Conservation (phyloP, 2,113 vertebrate species). For the Ranitomeya imitator region DNA sequence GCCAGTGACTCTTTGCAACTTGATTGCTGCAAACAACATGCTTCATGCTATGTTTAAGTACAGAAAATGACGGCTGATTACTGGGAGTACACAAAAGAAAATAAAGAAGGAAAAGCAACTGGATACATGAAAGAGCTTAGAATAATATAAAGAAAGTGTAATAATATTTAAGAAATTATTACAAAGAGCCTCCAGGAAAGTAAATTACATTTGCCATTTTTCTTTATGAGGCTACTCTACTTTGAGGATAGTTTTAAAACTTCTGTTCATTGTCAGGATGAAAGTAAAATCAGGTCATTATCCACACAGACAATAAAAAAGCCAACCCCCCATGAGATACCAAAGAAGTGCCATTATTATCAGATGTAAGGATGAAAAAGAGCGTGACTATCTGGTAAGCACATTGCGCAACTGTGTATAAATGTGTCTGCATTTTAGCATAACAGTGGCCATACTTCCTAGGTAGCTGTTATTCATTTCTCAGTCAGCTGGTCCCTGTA, state of each 20-base stretch:
- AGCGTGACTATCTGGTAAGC: too few species aligned
- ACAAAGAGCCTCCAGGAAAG: not conserved
- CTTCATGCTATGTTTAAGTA: slow-evolving; percentile 64
- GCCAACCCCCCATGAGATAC: not conserved
- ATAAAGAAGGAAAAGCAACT: slow-evolving; percentile 18
- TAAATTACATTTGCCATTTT: slow-evolving; percentile 25
- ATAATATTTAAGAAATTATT: slow-evolving; percentile 35
- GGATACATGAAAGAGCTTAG: not conserved
- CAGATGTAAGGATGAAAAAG: too few species aligned
- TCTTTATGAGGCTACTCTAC: not conserved
- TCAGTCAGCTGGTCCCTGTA: too few species aligned
- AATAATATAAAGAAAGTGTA: slow-evolving; percentile 6
- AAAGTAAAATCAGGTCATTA: not conserved
- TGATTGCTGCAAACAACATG: slow-evolving; percentile 51
- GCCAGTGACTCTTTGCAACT: not conserved
- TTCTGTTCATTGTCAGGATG: not conserved
- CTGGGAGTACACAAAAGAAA: slow-evolving; percentile 11
- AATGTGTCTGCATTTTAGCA: too few species aligned
- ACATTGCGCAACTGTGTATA: too few species aligned
- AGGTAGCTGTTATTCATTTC: too few species aligned
- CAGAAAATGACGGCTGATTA: slow-evolving; percentile 58
- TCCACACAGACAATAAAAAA: not conserved
- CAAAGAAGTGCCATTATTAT: too few species aligned
- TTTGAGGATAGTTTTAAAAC: not conserved
- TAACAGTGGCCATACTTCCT: too few species aligned